Base-by-base conservation (phyloP, 1,140 invertebrate genomes). In the Platyura marginata region DNA sequence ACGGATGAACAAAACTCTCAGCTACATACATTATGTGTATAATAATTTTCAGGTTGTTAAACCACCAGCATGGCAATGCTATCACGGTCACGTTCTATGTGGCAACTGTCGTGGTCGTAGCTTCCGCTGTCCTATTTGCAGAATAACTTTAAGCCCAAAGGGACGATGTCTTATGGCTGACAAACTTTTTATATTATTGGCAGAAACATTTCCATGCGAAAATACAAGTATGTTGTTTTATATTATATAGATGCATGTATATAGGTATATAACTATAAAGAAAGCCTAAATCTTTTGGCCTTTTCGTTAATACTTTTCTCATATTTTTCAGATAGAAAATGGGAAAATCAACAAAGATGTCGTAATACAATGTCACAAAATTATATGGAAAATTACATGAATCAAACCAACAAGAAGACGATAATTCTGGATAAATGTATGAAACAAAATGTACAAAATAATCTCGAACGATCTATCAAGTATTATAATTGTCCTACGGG, bases 31-130 rank as follows among this genome's bases (percentile, higher is more conserved):
- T n/a, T n/a, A n/a, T n/a, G n/a, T n/a, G n/a, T n/a, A n/a, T 6
- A 29, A 8, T 29, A 29, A 29, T 13, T 13, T 29, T 43, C 48
- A 60, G 57, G 56, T 60, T 42, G 55, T 62, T 42, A 53, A 59
- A 36, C 63, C 64, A 43, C 65, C 65, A 38, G 57, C 62, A 40
- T 60, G 57, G 51, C 64, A 66, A 45, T 66, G 64, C 50, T 60
- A 55, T 51, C 67, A 66, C 42, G 64, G 63, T 46, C 63, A 65
- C 48, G 53, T 65, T 20, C 52, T 65, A 11, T 65, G 63, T 40
- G 57, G 58, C 47, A 55, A 56, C 48, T 64, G 63, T 49, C 57
- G 63, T 38, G 52, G 54, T 40, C 59, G 62, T 22, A 55, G 61
- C 9, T 56, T 55, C n/a, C 57, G 57, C 44, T 65, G 63, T 49